Evolutionary conservation across 64 coral and sea anemone genomes (phyloP).

Genomic region (Hydrozoanthus tunicans): DNA sequence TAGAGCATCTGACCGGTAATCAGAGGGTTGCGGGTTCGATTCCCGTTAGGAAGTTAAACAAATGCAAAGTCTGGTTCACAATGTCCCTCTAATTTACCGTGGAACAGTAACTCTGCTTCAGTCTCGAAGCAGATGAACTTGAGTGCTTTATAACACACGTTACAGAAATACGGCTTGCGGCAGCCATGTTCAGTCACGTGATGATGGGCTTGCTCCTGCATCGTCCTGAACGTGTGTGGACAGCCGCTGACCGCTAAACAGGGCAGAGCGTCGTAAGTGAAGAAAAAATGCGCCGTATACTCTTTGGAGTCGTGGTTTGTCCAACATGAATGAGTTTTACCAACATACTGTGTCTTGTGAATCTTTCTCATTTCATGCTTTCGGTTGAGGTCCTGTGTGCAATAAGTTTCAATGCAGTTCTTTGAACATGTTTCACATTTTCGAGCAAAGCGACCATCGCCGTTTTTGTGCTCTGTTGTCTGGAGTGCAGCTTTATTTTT

Average conservation of each 20-base stretch:
- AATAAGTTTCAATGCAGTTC: constrained; percentile 80
- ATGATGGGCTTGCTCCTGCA: constrained; percentile 91
- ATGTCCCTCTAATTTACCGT: constrained; percentile 81
- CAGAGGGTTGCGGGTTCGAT: too few relatives aligned
- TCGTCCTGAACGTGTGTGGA: constrained; percentile 57
- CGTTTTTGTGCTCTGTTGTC: constrained; percentile 26
- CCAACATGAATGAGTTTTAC: constrained; percentile 86
- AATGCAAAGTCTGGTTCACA: constrained; percentile 90
- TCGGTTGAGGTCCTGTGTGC: constrained; percentile 51
- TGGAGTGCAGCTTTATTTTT: neutral
- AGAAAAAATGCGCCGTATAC: constrained; percentile 84
- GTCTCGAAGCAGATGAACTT: constrained; percentile 78
- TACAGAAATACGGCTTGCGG: constrained; percentile 80
- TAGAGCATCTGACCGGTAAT: too few relatives aligned
- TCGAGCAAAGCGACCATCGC: constrained; percentile 22
- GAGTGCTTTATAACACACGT: constrained; percentile 78
- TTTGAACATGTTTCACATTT: constrained; percentile 65
- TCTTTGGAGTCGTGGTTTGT: constrained; percentile 69
- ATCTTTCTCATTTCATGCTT: constrained; percentile 67
- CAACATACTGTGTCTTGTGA: constrained; percentile 77
- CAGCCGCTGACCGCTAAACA: constrained; percentile 81
- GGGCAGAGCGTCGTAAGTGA: constrained; percentile 73
- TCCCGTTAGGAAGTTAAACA: constrained; percentile 11
- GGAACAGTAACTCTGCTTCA: constrained; percentile 78
- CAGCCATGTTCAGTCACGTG: constrained; percentile 93